Conservation (phyloP, 2,113 vertebrate species). For the Thunnus thynnus region DNA sequence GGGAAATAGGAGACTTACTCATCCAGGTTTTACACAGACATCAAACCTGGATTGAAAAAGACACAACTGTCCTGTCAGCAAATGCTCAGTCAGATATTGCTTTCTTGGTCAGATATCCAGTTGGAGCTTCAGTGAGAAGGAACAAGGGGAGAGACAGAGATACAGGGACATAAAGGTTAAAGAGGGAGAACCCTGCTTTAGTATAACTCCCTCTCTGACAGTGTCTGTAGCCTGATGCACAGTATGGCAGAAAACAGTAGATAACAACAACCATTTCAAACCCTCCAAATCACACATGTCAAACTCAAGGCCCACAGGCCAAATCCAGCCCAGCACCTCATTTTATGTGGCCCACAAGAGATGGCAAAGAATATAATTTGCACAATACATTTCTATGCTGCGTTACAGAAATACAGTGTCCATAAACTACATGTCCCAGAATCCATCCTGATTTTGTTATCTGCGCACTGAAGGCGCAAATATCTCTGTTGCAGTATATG, state of each 20-base stretch:
- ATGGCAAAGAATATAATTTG: too few relatives aligned
- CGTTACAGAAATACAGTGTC: too few relatives aligned
- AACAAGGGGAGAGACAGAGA: constrained; percentile 1
- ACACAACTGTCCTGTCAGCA: not conserved
- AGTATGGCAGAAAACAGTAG: constrained; percentile 72
- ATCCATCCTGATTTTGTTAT: too few relatives aligned
- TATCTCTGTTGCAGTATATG: too few relatives aligned
- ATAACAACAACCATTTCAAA: constrained; percentile 74
- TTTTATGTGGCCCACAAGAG: too few relatives aligned
- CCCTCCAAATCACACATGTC: not conserved
- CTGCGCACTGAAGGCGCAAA: too few relatives aligned
- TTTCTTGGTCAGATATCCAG: constrained; percentile 6
- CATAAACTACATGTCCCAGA: too few relatives aligned
- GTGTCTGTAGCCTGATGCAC: constrained; percentile 37
- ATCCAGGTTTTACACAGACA: constrained; percentile 10
- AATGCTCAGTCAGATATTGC: constrained; percentile 22
- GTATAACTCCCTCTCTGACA: constrained; percentile 14
- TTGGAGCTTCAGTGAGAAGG: not conserved
- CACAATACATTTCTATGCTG: too few relatives aligned
- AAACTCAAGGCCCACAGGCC: too few relatives aligned
- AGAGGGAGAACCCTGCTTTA: constrained; percentile 15
- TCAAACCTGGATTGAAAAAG: constrained; percentile 28
- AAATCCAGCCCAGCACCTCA: too few relatives aligned
- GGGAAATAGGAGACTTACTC: constrained; percentile 15
- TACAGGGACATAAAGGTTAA: constrained; percentile 20